A percentile compares a stretch with the other conserved stretches of the same genome.
phyloP scores from a whole-genome alignment of 2,888 invertebrate species.

The Julus scanicus region DNA sequence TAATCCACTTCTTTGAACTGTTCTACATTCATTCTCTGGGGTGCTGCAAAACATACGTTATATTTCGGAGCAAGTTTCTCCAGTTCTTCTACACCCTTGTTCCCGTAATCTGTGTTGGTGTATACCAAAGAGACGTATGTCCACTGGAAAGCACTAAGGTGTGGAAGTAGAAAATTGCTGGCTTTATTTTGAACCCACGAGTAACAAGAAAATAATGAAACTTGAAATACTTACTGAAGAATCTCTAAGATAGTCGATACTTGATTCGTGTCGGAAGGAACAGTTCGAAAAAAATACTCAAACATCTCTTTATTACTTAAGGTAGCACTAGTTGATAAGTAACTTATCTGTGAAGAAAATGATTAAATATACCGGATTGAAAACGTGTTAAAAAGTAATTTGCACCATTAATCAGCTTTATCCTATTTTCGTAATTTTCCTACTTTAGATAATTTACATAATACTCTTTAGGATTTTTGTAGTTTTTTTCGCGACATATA shows the following conservation, averaged over 20 bases:
- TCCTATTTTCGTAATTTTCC: too few species aligned
- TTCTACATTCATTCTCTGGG: slow-evolving; percentile 68
- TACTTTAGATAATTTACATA: too few species aligned
- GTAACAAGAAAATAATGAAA: neutral
- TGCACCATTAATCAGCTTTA: too few species aligned
- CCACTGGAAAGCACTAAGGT: slow-evolving; percentile 69
- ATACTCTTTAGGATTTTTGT: too few species aligned
- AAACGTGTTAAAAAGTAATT: too few species aligned
- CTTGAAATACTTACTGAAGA: slow-evolving; percentile 66
- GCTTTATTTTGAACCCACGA: neutral
- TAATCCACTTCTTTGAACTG: slow-evolving; percentile 67
- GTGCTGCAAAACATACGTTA: slow-evolving; percentile 70
- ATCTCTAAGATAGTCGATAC: slow-evolving; percentile 71
- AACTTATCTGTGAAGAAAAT: slow-evolving; percentile 66
- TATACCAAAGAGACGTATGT: slow-evolving; percentile 71
- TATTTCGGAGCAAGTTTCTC: slow-evolving; percentile 66
- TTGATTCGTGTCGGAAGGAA: slow-evolving; percentile 71
- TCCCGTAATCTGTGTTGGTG: slow-evolving; percentile 71
- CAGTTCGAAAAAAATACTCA: slow-evolving; percentile 71
- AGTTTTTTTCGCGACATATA: too few species aligned
- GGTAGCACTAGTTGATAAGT: slow-evolving; percentile 71
- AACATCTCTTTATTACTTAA: slow-evolving; percentile 70
- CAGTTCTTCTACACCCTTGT: slow-evolving; percentile 69
- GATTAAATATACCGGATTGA: too few species aligned
- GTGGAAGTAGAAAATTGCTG: neutral